A percentile compares a stretch with the other conserved stretches of the same genome.
phyloP scores from a whole-genome alignment of 2,888 invertebrate genomes.

The Brachynemurus nebulosus region DNA sequence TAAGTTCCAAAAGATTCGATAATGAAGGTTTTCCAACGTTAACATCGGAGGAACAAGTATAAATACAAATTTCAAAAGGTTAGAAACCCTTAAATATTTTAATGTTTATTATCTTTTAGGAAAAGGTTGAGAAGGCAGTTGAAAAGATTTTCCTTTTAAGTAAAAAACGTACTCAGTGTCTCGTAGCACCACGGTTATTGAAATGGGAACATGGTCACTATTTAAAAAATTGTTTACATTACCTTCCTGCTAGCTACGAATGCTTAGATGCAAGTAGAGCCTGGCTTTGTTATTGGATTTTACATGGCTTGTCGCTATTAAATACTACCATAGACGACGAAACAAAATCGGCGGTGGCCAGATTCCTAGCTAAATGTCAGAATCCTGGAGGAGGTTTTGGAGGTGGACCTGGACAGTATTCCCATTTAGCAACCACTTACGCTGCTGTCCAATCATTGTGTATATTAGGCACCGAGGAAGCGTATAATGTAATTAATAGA shows the following conservation, averaged over 20 bases:
- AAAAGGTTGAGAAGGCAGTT: conserved; percentile 41
- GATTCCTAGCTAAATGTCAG: conserved; percentile 57
- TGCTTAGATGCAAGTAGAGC: conserved; percentile 88
- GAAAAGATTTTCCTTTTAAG: conserved; percentile 38
- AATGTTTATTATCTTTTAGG: conserved; percentile 29
- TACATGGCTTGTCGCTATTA: conserved; percentile 76
- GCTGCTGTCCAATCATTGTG: conserved; percentile 90
- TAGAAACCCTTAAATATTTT: conserved; percentile 10
- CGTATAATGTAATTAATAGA: conserved; percentile 75
- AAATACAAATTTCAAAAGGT: conserved; percentile 10
- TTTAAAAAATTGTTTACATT: conserved; percentile 51
- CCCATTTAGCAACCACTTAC: conserved; percentile 95
- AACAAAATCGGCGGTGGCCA: conserved; percentile 37
- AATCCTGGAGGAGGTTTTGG: conserved; percentile 75
- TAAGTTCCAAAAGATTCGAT: conserved; percentile 29
- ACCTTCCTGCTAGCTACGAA: conserved; percentile 58
- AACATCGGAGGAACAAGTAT: conserved; percentile 47
- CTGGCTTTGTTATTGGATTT: conserved; percentile 96
- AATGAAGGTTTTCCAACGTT: conserved; percentile 43
- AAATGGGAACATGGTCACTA: conserved; percentile 49
- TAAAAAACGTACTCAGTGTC: conserved; percentile 34
- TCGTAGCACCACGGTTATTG: conserved; percentile 43
- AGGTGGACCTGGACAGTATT: conserved; percentile 84
- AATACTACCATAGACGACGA: conserved; percentile 45
- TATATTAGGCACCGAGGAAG: conserved; percentile 66